Base-by-base conservation (phyloP, 2,797 vertebrate species). In the Sparus aurata region DNA sequence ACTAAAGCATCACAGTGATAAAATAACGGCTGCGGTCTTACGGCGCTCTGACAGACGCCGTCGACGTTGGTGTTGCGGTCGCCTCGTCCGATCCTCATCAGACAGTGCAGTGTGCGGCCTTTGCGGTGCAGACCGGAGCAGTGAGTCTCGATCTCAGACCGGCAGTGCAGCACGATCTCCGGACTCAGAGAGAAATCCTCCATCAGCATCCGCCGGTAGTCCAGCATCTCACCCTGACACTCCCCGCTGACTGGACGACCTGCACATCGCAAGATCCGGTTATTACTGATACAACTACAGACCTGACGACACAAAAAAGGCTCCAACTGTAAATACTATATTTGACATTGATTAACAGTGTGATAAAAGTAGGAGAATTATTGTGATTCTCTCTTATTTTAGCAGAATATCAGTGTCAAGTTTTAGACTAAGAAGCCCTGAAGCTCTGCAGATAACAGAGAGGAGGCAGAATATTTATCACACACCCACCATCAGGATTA, bases 171-270 rank as follows among this genome's bases (percentile, higher is more conserved):
- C 90, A 99, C 97, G 74, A 99, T 99, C 81, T 99, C 98, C 0
- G 98, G 98, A 82, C 97, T 99, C 85, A 99, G 91, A 0, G 98
- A 99, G 87, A 96, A 99, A 90, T 99, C 98, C 76, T 99, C 98
- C 97, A 99, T 99, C 84, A 99, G 91, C 97, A 99, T 99, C 82
- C 97, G 95, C 13, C 98, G 90, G 93, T 98, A 99, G 92, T 99
- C 98, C 88, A 99, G 65, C 98, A 99, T 99, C 84, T 99, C 98
- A 0, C 97, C 98, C 92, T 99, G 98, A 90, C 90, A 91, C 73
- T 89, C 91, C 0, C 86, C 88, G 5, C 84, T 86, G 50, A 90
- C 84, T 0, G 96, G 94, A 1, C 97, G 97, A 22, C 84, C 86
- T 82, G 68, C 45, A 13, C 1, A 12, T 20, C 20, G 27, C 10